Conservation (phyloP, 92 coral and sea anemone genomes). For the Phymanthus crucifer region DNA sequence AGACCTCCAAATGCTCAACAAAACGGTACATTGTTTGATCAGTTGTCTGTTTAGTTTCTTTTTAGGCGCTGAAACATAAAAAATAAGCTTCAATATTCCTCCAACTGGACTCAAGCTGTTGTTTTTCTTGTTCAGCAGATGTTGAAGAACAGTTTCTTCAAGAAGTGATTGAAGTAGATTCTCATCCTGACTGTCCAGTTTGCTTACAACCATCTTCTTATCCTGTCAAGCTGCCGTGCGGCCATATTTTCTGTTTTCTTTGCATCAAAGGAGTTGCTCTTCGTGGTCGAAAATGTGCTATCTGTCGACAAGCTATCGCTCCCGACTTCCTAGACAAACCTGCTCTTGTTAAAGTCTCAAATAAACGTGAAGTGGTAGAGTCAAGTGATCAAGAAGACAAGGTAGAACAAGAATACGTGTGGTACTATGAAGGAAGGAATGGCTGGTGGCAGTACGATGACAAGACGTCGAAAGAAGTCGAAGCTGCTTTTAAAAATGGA, state of each 20-base stretch:
- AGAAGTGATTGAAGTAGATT: conserved; percentile 68
- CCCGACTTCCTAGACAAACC: conserved; percentile 85
- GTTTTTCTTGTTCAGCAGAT: conserved; percentile 25
- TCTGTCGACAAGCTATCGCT: conserved; percentile 86
- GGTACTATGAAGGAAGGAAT: conserved; percentile 99
- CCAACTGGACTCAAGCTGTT: conserved; percentile 6
- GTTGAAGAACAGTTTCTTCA: conserved; percentile 45
- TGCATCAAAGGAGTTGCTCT: conserved; percentile 99
- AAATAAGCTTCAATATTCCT: neutral
- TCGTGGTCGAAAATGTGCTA: conserved; percentile 90
- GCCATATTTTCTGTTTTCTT: conserved; percentile 94
- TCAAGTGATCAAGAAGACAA: conserved; percentile 7
- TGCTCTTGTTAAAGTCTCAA: conserved; percentile 70
- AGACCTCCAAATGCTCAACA: neutral
- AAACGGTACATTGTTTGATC: conserved; percentile 1
- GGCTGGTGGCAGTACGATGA: conserved; percentile 99
- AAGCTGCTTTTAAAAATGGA: conserved; percentile 84
- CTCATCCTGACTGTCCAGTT: conserved; percentile 94
- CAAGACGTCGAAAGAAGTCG: conserved; percentile 85
- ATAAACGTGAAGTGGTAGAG: conserved; percentile 1
- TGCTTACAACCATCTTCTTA: conserved; percentile 83
- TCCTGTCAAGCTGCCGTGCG: conserved; percentile 92
- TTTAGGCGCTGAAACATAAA: neutral
- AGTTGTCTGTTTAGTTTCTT: neutral
- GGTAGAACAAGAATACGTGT: conserved; percentile 62